Conservation (phyloP, 2,113 vertebrate species). For the Passer montanus region DNA sequence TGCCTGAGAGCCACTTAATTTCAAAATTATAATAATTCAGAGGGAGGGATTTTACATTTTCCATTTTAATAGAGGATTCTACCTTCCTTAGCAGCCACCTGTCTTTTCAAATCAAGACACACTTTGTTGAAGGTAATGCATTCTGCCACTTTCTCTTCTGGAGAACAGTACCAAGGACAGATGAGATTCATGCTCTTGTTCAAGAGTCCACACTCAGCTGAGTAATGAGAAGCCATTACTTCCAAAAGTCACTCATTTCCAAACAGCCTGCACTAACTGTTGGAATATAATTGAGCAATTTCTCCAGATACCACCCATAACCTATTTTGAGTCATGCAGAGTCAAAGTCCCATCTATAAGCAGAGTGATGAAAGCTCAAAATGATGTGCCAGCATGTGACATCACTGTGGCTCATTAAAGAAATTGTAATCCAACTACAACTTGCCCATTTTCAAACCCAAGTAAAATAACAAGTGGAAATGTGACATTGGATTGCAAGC, state of each 20-base stretch:
- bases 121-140: background rate
- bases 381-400: background rate
- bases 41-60: background rate
- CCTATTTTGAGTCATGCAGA: accelerated
- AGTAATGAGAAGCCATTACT: background rate
- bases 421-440: background rate
- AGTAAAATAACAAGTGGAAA: background rate
- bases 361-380: background rate
- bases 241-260: background rate
- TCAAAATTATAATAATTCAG: background rate
- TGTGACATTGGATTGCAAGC: background rate
- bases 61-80: background rate
- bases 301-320: background rate
- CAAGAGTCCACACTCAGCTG: background rate
- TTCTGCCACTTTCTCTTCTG: background rate
- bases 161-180: background rate
- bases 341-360: background rate
- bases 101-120: background rate
- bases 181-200: background rate
- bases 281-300: accelerated
- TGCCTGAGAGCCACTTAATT: background rate
- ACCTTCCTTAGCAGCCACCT: background rate
- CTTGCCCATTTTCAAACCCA: background rate
- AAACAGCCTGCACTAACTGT: background rate
- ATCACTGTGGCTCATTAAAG: background rate